Percentiles rank a stretch among this genome's conserved stretches.
phyloP scores from a whole-genome alignment of 2,888 invertebrate genomes.

The Apantesis nais region DNA sequence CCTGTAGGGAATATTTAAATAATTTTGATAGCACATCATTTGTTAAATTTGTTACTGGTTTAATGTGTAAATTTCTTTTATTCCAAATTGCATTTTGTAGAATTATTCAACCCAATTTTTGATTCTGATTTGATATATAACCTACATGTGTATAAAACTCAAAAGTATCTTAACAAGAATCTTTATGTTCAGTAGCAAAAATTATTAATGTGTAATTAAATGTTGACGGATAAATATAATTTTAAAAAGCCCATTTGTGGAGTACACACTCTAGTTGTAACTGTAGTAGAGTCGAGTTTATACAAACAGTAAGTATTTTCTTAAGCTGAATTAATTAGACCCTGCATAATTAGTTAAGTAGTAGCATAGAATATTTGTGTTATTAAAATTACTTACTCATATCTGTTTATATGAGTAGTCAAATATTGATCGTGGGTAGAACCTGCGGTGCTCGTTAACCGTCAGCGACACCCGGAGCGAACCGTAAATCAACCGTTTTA shows the following conservation, averaged over 20 bases:
- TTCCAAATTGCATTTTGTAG: slow-evolving; percentile 8
- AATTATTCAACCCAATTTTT: slow-evolving; percentile 30
- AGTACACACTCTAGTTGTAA: slow-evolving; percentile 46
- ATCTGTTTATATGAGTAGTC: slow-evolving; percentile 29
- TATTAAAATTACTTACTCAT: slow-evolving; percentile 27
- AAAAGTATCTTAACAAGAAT: slow-evolving; percentile 53
- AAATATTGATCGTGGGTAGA: slow-evolving; percentile 40
- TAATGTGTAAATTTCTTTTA: neutral
- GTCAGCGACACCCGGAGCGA: slow-evolving; percentile 54
- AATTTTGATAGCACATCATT: slow-evolving; percentile 16
- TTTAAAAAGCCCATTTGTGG: slow-evolving; percentile 57
- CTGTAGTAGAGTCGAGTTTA: slow-evolving; percentile 27
- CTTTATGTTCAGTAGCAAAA: slow-evolving; percentile 54
- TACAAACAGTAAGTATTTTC: slow-evolving; percentile 41
- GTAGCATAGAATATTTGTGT: slow-evolving; percentile 36
- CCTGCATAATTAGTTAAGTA: slow-evolving; percentile 33
- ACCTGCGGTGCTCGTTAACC: slow-evolving; percentile 51
- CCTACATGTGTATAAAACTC: slow-evolving; percentile 38
- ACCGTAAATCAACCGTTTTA: slow-evolving; percentile 63
- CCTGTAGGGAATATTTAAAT: slow-evolving; percentile 29
- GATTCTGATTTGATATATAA: slow-evolving; percentile 38
- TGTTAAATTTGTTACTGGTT: neutral
- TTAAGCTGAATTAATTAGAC: slow-evolving; percentile 52
- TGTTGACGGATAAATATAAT: slow-evolving; percentile 61
- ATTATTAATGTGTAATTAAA: slow-evolving; percentile 61